Evolutionary conservation across 2,797 vertebrate species (phyloP), one percentile per base, ranked within the genome.

Genomic region (Petrocephalus sullivani): DNA sequence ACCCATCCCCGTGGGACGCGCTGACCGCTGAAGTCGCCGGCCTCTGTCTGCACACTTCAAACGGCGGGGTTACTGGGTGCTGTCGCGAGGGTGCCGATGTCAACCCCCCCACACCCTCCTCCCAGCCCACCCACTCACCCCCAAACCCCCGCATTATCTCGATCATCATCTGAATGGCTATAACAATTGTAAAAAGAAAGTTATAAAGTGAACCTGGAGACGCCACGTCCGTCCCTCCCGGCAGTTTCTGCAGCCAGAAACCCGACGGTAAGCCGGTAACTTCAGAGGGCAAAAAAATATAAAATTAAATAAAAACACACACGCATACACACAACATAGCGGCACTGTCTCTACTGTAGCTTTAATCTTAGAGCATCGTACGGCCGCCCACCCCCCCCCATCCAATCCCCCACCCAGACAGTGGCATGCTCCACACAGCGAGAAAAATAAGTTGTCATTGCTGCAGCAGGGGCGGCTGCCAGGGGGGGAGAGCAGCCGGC

Each of bases 21-120:
- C 87, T 58, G 89, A 91, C 88, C 87, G 86, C 71, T 88, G 89
- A 88, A 90, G 90, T 85, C 87, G 88, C 90, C 84, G 90, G 88
- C 87, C 90, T 89, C 71, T 87, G 87, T 89, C 89, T 89, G 64
- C 51, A 19, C 16, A 78, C 75, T 84, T 88, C 86, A 90, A 88
- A 90, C 86, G 56, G 41, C 23, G 58, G 67, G 37, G 60, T 85
- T 82, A 82, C 87, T 89, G 81, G 87, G 87, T 49, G 75, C 53
- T 81, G 46, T 3, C 57, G 67, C 3, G 37, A 3, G 37, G 37
- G 37, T 41, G 37, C 37, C 16, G 46, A 21, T 41, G 46, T 49
- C 51, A 33, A 78, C 16, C 21, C 71, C 21, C 7, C 51, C 46
- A 33, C 86, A 87, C 71, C 46, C 57, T n/a, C 82, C 56, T 87